Base-by-base conservation (phyloP, 2,888 invertebrate genomes). In the Petrolisthes manimaculis region DNA sequence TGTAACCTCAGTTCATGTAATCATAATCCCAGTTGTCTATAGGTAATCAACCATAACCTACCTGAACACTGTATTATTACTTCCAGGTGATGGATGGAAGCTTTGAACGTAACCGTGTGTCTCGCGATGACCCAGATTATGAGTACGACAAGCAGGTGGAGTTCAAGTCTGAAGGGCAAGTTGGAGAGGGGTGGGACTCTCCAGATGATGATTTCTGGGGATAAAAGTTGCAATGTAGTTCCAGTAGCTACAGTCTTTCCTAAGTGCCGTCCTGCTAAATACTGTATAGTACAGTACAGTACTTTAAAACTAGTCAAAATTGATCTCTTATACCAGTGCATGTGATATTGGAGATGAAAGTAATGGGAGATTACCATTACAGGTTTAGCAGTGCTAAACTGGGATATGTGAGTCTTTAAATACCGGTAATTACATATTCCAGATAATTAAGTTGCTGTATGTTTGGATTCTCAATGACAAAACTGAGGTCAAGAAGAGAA, bases 141-240 rank as follows among this genome's bases (percentile, higher is more conserved):
- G 91, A 93, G 86, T 94, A 94, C 92, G 94, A 94, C 91, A 92
- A 94, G 37, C 93, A 93, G 89, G 92, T 93, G 0, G 93, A 94
- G 21, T 90, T 86, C 80, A 74, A 83, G 18, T 75, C 55, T 6
- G 84, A 55, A 51, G 92, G 92, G 24, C 92, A 93, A 81, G 92
- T 93, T 81, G 92, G 92, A 18, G 93, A 93, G 84, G 93, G 92
- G 8, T 94, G 94, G 94, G 94, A 93, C 91, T 92, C 92, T 8
- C 61, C 88, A 4, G 92, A 92, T 5, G 91, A 91, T 6, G 89
- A 90, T 55, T 90, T 88, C 67, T 90, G 90, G 89, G 37, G 37
- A 69, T 82, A 69, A 77, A 51, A 8, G 61, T 18, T 18, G 18
- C 18, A 61, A 9, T 12, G 61, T 12, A 61, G 18, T 9, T 0